Conservation (phyloP, 2,797 vertebrate genomes). For the Eptatretus atami region DNA sequence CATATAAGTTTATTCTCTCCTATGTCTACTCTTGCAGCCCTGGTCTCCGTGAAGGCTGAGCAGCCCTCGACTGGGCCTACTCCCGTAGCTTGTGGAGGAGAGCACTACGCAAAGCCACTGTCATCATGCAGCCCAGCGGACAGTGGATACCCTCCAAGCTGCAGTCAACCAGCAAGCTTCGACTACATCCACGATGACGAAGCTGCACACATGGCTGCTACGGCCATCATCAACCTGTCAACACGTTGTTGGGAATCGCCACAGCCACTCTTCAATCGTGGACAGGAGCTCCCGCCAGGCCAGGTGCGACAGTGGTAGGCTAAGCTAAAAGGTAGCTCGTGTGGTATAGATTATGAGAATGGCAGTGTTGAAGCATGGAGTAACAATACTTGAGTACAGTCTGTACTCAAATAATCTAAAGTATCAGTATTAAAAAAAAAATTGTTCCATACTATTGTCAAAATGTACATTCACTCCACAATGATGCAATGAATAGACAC, state of each 20-base stretch:
- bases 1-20: conserved; percentile 6
- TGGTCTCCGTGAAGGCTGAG: conserved; percentile 11
- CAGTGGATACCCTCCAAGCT: conserved; percentile 3
- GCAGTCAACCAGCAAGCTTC: conserved; percentile 16
- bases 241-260: conserved; percentile 94
- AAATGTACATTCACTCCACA: too few species aligned
- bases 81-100: neutral
- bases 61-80: conserved; percentile 13
- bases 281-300: conserved; percentile 20
- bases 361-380: too few species aligned
- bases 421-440: too few species aligned
- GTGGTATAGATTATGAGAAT: too few species aligned
- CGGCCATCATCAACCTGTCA: conserved; percentile 84
- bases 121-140: conserved; percentile 3
- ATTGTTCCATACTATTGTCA: too few species aligned
- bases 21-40: conserved; percentile 9
- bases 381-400: too few species aligned
- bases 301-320: neutral
- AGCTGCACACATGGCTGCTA: conserved; percentile 88
- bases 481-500: too few species aligned
- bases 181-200: conserved; percentile 78
- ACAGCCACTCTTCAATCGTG: conserved; percentile 75
- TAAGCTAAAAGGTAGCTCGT: too few species aligned
- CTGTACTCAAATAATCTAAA: too few species aligned
- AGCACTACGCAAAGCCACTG: conserved; percentile 2